These are phyloP conservation scores for Papilio dardanus DNA, from an alignment of 1,140 invertebrate genomes.

Conservation along the genomic window DNA sequence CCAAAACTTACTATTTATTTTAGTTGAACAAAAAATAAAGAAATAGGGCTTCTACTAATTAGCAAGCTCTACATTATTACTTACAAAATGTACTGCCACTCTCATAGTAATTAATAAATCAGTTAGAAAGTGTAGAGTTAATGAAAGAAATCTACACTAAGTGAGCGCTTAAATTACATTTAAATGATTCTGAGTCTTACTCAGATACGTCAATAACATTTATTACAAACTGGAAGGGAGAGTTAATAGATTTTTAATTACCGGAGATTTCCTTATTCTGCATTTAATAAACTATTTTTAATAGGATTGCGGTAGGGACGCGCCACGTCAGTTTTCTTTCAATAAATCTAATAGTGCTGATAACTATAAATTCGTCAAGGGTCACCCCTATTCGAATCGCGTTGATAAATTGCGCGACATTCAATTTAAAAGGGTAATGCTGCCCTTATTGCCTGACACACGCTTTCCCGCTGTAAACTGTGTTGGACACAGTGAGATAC, in stretches of 20 bases:
- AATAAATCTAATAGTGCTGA: conserved; percentile 25
- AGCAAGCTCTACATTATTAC: too few species aligned
- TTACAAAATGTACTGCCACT: too few species aligned
- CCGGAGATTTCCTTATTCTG: too few species aligned
- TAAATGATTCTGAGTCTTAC: too few species aligned
- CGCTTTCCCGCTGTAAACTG: background rate
- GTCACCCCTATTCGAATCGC: conserved; percentile 23
- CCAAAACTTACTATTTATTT: background rate
- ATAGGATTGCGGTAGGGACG: background rate
- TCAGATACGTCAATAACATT: too few species aligned
- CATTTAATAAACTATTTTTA: background rate
- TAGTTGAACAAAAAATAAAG: background rate
- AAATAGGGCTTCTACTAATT: background rate
- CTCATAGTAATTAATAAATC: too few species aligned
- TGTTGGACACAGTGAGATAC: background rate
- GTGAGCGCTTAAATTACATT: too few species aligned
- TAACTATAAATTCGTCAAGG: conserved; percentile 29
- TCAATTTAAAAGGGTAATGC: conserved; percentile 31
- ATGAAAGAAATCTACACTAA: too few species aligned
- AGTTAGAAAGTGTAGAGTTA: too few species aligned
- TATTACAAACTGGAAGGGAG: too few species aligned
- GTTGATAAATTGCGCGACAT: conserved; percentile 28
- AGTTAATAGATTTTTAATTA: too few species aligned
- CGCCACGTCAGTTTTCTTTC: background rate
- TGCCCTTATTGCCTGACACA: conserved; percentile 26